Evolutionary conservation across 2,113 vertebrate species (phyloP), one percentile per base, ranked within the genome.

Genomic region (Saccopteryx leptura): DNA sequence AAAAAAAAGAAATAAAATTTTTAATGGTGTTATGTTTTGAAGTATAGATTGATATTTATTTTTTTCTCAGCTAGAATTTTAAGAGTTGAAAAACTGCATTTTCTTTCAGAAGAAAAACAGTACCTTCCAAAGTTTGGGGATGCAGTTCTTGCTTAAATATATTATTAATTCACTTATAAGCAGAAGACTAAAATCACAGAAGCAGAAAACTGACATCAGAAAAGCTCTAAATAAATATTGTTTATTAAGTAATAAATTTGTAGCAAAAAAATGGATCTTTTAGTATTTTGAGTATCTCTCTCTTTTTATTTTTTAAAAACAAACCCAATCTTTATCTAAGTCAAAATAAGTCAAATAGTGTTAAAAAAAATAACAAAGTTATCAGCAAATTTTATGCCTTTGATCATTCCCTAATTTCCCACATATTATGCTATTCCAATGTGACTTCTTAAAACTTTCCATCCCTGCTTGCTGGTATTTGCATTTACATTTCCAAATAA

Each of bases 251-350:
- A 18, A 90, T 26, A 88, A 26, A 12, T 71, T 11, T n/a, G 28
- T 72, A 58, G 52, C 11, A 78, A 48, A 72, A 93, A 93, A 31
- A 33, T 80, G 60, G 2, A 13, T 68, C 79, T 96, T 72, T 85
- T 39, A 87, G 24, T 69, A 48, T 91, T 75, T 71, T 75, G 33
- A 88, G 23, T 88, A 75, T 18, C 9, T 84, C 13, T 90, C 14
- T 92, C 56, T 88, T 72, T 91, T 78, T 78, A 92, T 87, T 89
- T 89, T 39, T 21, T 4, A 33, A 75, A 92, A 88, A 61, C 48
- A 72, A 66, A 84, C 83, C 52, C 26, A 65, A 72, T 72, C 33
- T 88, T 94, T 66, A 61, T 56, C 18, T 66, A 87, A 87, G 87
- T 63, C 4, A 46, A 76, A 95, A 66, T 72, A 80, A 33, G 6